Conservation (phyloP, 2,113 vertebrate species). For the Columba janthina region DNA sequence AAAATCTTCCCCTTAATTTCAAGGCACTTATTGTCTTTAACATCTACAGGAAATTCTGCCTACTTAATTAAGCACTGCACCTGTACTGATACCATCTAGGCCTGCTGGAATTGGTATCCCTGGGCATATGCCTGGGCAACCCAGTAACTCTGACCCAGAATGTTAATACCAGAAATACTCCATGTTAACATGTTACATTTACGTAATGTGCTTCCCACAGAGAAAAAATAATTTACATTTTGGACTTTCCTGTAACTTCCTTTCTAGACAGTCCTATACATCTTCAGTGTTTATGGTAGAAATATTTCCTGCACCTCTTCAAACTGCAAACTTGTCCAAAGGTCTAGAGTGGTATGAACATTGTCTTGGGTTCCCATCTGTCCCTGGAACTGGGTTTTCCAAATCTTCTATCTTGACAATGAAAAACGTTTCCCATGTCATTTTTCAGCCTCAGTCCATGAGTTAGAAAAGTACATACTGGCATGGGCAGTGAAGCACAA, state of each 20-base stretch:
- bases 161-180: neutral
- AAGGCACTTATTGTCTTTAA: neutral
- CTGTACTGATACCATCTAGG: neutral
- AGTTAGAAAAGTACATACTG: neutral
- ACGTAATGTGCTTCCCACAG: neutral
- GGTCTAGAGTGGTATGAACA: neutral
- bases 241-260: neutral
- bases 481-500: neutral
- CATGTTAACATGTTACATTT: neutral
- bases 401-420: neutral
- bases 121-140: neutral
- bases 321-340: neutral
- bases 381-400: neutral
- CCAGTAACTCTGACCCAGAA: neutral
- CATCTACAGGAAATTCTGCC: neutral
- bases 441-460: neutral
- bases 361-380: neutral
- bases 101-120: neutral
- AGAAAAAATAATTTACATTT: neutral
- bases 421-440: neutral
- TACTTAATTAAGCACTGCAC: neutral
- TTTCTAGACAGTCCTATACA: neutral
- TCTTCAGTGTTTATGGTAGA: neutral
- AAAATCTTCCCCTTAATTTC: neutral
- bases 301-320: neutral